Evolutionary conservation across 2,113 vertebrate species (phyloP).

Genomic region (Nipponia nippon): DNA sequence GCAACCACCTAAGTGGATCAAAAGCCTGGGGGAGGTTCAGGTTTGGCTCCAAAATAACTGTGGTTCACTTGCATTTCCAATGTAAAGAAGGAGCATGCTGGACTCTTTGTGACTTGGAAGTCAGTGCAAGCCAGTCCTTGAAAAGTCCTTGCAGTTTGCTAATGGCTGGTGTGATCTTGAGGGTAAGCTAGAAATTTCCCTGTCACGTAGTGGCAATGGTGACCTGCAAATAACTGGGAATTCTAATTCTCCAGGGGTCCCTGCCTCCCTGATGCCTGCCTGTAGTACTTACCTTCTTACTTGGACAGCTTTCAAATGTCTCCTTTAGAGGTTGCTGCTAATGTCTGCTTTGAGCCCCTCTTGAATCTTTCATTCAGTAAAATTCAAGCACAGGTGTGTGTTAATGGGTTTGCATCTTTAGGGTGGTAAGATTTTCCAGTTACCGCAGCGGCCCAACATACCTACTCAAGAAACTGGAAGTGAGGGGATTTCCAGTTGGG

Average conservation of each 20-base stretch:
- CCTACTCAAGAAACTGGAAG: not conserved
- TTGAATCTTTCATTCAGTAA: not conserved
- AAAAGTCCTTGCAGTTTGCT: not conserved
- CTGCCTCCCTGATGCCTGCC: not conserved
- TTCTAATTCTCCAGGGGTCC: not conserved
- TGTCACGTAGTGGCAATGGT: not conserved
- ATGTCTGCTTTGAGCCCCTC: not conserved
- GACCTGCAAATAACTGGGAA: not conserved
- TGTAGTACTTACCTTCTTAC: not conserved
- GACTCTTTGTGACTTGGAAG: not conserved
- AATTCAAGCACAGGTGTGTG: not conserved
- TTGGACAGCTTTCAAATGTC: not conserved
- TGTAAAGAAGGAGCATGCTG: not conserved
- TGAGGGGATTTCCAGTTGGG: not conserved
- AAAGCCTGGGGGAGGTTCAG: not conserved
- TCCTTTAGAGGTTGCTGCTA: not conserved
- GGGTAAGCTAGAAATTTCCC: not conserved
- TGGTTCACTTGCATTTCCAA: not conserved
- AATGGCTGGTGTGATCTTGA: not conserved
- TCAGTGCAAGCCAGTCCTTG: not conserved
- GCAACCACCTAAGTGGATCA: not conserved
- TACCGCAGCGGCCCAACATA: not conserved
- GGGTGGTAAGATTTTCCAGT: not conserved
- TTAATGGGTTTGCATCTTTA: not conserved
- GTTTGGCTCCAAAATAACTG: not conserved